A percentile compares a stretch with the other conserved stretches of the same genome.
Evolutionary conservation across 2,797 vertebrate species (phyloP).

Genomic region (Pangasius larnaudii): DNA sequence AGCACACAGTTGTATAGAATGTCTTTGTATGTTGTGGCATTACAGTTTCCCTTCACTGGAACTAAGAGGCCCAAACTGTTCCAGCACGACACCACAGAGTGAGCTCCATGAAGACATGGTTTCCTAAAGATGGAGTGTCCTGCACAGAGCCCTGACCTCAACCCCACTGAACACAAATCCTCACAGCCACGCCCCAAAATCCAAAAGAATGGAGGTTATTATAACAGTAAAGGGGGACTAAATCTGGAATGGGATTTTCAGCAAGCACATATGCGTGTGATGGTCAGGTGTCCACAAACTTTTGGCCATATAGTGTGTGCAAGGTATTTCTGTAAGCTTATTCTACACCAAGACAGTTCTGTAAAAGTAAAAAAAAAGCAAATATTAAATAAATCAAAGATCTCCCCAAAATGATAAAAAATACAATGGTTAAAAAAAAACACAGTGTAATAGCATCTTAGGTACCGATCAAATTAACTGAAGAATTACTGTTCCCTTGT

Average conservation of each 20-base stretch:
- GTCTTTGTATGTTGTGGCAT: neutral
- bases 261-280: neutral
- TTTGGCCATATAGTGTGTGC: neutral
- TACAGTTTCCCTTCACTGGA: neutral
- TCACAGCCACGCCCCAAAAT: neutral
- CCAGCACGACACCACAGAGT: neutral
- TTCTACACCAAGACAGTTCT: neutral
- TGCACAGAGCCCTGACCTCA: neutral
- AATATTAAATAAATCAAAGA: neutral
- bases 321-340: neutral
- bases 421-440: neutral
- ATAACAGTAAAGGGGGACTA: neutral
- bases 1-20: no score
- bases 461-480: neutral
- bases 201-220: neutral
- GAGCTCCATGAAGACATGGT: neutral
- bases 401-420: neutral
- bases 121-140: neutral
- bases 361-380: neutral
- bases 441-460: neutral
- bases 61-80: neutral
- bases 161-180: neutral
- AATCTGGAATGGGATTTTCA: neutral
- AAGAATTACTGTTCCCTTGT: neutral
- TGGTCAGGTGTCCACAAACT: constrained; percentile 8